phyloP scores from a whole-genome alignment of 1,140 invertebrate genomes.

The Bombus difficillimus region DNA sequence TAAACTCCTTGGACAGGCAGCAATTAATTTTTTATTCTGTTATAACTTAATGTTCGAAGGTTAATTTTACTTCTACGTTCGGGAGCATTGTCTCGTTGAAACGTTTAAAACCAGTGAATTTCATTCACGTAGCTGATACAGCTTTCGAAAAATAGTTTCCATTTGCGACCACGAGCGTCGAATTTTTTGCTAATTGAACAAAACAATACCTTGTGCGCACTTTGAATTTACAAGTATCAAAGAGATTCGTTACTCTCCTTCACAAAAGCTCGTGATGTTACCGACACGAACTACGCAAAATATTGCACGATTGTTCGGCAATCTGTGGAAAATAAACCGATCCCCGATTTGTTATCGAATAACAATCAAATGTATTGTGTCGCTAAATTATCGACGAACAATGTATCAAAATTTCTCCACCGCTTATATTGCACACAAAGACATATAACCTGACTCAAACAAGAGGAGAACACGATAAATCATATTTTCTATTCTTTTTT shows the following conservation, averaged over 20 bases:
- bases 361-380: background rate
- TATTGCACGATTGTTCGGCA: background rate
- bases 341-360: background rate
- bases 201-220: background rate
- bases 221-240: background rate
- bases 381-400: background rate
- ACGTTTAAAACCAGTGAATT: background rate
- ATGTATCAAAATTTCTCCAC: constrained; percentile 9
- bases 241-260: background rate
- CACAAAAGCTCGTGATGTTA: background rate
- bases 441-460: background rate
- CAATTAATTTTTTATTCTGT: background rate
- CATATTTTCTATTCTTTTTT: background rate
- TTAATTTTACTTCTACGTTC: too few relatives aligned
- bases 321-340: background rate
- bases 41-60: background rate
- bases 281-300: background rate
- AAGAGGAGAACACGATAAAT: background rate
- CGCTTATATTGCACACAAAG: background rate
- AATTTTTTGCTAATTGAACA: background rate
- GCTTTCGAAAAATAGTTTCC: background rate
- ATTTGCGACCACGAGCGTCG: too few relatives aligned
- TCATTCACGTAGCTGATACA: background rate
- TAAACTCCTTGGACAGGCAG: background rate
- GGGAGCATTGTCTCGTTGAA: background rate